Percentiles rank a stretch among this genome's conserved stretches.
Evolutionary conservation across 1,140 invertebrate genomes (phyloP).

Genomic region (Drosophila pruinosa): DNA sequence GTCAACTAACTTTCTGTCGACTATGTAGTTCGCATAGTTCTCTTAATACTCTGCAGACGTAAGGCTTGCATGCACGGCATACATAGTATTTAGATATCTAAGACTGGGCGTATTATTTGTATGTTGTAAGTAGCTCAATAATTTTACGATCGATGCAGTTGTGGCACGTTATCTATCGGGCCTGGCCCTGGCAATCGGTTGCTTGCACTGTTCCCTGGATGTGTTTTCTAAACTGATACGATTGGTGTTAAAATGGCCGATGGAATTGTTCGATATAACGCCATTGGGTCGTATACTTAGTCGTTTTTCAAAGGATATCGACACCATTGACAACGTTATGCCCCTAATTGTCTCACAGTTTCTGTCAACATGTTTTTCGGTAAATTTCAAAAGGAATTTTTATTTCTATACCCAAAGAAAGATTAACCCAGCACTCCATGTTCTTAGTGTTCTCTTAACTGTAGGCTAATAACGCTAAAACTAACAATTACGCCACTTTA

Average conservation of each 20-base stretch:
- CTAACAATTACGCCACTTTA: neutral
- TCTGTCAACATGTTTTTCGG: conserved; percentile 69
- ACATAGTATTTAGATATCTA: neutral
- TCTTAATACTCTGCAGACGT: neutral
- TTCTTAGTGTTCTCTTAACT: neutral
- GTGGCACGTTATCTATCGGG: conserved; percentile 77
- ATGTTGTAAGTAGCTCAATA: conserved; percentile 13
- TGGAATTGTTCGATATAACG: conserved; percentile 91
- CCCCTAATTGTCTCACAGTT: conserved; percentile 67
- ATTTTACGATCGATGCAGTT: conserved; percentile 70
- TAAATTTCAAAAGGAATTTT: conserved; percentile 48
- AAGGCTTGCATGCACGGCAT: conserved; percentile 25
- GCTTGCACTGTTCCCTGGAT: conserved; percentile 72
- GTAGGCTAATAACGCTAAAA: neutral
- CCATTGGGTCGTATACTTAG: conserved; percentile 90
- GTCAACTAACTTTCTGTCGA: conserved; percentile 39
- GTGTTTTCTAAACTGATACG: conserved; percentile 86
- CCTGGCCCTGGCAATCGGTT: conserved; percentile 82
- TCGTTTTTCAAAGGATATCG: conserved; percentile 90
- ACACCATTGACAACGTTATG: conserved; percentile 86
- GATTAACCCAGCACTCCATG: neutral
- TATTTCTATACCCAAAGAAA: neutral
- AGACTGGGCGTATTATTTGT: conserved; percentile 6
- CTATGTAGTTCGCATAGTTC: neutral
- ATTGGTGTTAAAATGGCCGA: conserved; percentile 87